Evolutionary conservation across 2,888 invertebrate species (phyloP), one percentile per base, ranked within the genome.

Genomic region (Lucinisca nassula): DNA sequence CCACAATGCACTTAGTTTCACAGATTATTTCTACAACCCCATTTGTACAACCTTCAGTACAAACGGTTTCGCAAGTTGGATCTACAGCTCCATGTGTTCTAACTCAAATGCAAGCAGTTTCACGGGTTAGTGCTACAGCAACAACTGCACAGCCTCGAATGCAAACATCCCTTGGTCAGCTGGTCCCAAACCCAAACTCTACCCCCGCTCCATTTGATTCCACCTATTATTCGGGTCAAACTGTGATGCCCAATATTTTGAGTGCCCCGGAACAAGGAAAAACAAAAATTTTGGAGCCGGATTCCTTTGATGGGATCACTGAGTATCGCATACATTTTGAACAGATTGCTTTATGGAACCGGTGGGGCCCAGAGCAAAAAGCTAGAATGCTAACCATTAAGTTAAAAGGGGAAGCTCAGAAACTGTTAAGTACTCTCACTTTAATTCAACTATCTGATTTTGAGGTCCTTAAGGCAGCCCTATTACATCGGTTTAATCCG

Each of bases 401-500:
- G 45, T 45, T 45, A 45, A 45, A 45, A 45, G 45, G 45, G 8
- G 45, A 45, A 45, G 45, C 45, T 17, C 45, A 45, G 17, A 45
- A 45, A 17, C 17, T 45, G 17, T 45, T 45, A 45, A 45, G 45
- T 17, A 45, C 45, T 17, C 45, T 45, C 17, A 45, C 45, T 17
- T 12, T 8, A 12, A 17, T 17, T 17, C 45, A 45, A 45, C 17
- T 45, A 45, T 8, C 10, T 45, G 45, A 45, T 17, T 45, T 45
- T 45, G 45, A 45, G 17, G 17, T 45, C 45, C 45, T 45, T 45
- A 83, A 83, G 45, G 4, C 45, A 4, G 73, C 40, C 6, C 38
- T 83, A 35, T 40, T 40, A 4, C 77, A 81, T 51, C 35, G 80
- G 27, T 80, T 80, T 30, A 77, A 40, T 70, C 84, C 84, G 1